Conservation (phyloP, 2,113 vertebrate genomes). For the Boulengerochromis microlepis region DNA sequence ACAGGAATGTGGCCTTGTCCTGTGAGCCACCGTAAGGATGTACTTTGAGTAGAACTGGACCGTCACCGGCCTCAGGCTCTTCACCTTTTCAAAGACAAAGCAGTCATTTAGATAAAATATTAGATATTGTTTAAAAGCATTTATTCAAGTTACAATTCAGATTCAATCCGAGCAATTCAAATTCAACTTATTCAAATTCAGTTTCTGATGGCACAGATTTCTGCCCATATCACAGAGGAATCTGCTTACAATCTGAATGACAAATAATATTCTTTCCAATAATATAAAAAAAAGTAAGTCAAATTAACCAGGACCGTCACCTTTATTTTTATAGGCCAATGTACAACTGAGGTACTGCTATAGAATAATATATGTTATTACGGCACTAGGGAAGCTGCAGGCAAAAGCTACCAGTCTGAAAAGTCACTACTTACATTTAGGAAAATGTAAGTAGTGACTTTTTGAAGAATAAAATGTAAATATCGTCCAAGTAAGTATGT, state of each 20-base stretch:
- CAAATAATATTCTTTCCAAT: background rate
- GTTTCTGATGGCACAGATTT: background rate
- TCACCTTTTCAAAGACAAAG: no score
- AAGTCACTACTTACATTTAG: background rate
- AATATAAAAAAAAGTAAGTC: background rate
- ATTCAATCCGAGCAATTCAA: accelerated
- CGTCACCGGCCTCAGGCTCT: no score
- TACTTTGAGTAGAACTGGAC: no score
- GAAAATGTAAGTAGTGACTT: background rate
- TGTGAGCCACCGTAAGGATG: no score
- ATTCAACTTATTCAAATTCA: background rate
- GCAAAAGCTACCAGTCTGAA: background rate
- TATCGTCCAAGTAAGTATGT: background rate
- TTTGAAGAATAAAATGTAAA: background rate
- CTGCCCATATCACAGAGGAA: background rate
- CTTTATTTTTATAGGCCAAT: background rate
- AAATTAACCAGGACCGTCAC: background rate
- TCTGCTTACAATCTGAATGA: background rate
- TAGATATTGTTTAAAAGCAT: background rate
- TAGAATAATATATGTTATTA: background rate
- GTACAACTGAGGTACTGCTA: background rate
- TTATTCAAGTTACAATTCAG: background rate
- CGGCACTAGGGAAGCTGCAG: background rate
- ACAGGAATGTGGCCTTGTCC: no score
- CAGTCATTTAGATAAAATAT: no score